A percentile compares a stretch with the other conserved stretches of the same genome.
These are phyloP conservation scores for Drosophila lini DNA, from an alignment of 1,140 invertebrate species.

Conservation along the genomic window DNA sequence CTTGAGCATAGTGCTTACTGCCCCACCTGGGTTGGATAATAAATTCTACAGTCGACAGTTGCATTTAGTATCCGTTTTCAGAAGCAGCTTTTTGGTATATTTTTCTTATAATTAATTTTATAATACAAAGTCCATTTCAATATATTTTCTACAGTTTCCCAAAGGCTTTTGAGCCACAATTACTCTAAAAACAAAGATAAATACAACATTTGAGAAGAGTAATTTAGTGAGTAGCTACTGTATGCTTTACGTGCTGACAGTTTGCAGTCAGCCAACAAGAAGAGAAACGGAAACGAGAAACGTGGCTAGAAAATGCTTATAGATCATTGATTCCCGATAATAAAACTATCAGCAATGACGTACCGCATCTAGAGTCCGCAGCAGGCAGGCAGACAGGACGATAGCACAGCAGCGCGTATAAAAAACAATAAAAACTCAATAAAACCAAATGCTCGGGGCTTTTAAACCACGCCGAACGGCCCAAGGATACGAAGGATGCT, in stretches of 20 bases:
- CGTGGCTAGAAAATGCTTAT: constrained; percentile 64
- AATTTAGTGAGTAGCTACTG: constrained; percentile 13
- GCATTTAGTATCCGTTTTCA: neutral
- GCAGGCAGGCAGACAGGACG: constrained; percentile 19
- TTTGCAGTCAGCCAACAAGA: constrained; percentile 29
- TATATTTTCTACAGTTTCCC: neutral
- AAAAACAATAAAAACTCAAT: constrained; percentile 83
- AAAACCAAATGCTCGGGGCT: constrained; percentile 77
- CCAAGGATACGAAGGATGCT: constrained; percentile 48
- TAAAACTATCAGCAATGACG: constrained; percentile 74
- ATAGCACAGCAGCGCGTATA: constrained; percentile 55
- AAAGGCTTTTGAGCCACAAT: neutral
- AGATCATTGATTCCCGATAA: constrained; percentile 81
- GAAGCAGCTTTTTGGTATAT: too few species aligned
- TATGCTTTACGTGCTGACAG: constrained; percentile 55
- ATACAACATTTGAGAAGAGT: neutral
- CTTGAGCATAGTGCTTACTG: constrained; percentile 46
- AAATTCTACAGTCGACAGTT: neutral
- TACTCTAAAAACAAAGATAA: neutral
- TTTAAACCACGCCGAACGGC: constrained; percentile 65
- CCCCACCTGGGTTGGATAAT: constrained; percentile 4
- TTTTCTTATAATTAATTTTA: neutral
- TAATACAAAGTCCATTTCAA: too few species aligned
- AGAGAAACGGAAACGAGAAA: constrained; percentile 41
- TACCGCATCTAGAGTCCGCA: constrained; percentile 39